Conservation (phyloP, 2,888 invertebrate species). For the Ophion obscuratus region DNA sequence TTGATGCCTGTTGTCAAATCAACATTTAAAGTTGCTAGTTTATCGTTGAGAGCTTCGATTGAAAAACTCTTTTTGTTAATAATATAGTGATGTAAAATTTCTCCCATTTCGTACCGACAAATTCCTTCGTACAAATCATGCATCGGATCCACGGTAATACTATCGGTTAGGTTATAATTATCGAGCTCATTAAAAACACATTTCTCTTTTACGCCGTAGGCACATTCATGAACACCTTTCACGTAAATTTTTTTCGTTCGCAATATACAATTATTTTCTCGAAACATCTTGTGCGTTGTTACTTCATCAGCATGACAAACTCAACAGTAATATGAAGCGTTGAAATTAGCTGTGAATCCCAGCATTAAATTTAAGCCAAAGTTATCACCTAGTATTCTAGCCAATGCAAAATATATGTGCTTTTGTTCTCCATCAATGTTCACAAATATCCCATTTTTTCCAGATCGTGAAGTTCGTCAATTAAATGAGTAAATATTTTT, state of each 20-base stretch:
- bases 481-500: conserved; percentile 69
- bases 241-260: conserved; percentile 68
- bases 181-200: conserved; percentile 70
- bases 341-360: conserved; percentile 69
- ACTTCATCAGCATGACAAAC: conserved; percentile 69
- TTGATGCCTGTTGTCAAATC: conserved; percentile 57
- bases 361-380: conserved; percentile 69
- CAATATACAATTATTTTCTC: conserved; percentile 61
- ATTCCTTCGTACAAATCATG: conserved; percentile 69
- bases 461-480: conserved; percentile 69
- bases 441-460: conserved; percentile 69
- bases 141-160: conserved; percentile 71
- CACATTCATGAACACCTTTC: conserved; percentile 53
- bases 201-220: conserved; percentile 70
- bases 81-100: conserved; percentile 64
- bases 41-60: conserved; percentile 56
- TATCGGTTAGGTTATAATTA: conserved; percentile 70
- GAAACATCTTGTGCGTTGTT: conserved; percentile 57
- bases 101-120: conserved; percentile 61
- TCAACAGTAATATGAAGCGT: conserved; percentile 71
- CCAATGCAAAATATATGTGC: conserved; percentile 68
- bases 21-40: conserved; percentile 50
- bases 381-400: conserved; percentile 69
- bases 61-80: conserved; percentile 59
- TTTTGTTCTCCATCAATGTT: conserved; percentile 39